phyloP scores from a whole-genome alignment of 2,113 vertebrate genomes.

The Reinhardtius hippoglossoides region DNA sequence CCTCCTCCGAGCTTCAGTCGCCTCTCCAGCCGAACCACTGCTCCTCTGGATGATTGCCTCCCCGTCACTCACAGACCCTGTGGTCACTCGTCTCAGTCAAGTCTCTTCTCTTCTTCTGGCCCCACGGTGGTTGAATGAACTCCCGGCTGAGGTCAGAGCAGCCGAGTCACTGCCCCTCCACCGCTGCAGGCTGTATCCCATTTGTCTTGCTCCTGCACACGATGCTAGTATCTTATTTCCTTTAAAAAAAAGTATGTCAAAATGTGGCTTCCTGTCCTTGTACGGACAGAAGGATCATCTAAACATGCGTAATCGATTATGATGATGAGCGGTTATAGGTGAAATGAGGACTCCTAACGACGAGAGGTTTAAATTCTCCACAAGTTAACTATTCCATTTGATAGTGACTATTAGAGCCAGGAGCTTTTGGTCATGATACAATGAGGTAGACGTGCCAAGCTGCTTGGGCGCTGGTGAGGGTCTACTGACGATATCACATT shows the following conservation, averaged over 20 bases:
- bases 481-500: slow-evolving; percentile 23
- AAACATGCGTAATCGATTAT: too few relatives aligned
- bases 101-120: slow-evolving; percentile 11
- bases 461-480: neutral
- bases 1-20: neutral
- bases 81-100: slow-evolving; percentile 22
- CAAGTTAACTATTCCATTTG: neutral
- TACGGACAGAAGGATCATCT: too few relatives aligned
- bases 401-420: too few relatives aligned
- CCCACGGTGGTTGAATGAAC: slow-evolving; percentile 16
- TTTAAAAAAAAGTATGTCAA: neutral
- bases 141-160: slow-evolving; percentile 14
- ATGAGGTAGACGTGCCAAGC: neutral
- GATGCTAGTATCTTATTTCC: neutral
- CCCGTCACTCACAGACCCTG: slow-evolving; percentile 8
- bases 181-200: slow-evolving; percentile 3
- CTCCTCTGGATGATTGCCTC: neutral
- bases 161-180: slow-evolving; percentile 1
- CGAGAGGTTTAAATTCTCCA: too few relatives aligned
- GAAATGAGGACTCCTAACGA: too few relatives aligned
- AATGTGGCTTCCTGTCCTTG: too few relatives aligned
- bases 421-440: neutral
- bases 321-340: too few relatives aligned
- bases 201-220: slow-evolving; percentile 18
- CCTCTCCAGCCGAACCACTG: slow-evolving; percentile 1